Conservation (phyloP, 2,113 vertebrate species). For the Pseudois nayaur region DNA sequence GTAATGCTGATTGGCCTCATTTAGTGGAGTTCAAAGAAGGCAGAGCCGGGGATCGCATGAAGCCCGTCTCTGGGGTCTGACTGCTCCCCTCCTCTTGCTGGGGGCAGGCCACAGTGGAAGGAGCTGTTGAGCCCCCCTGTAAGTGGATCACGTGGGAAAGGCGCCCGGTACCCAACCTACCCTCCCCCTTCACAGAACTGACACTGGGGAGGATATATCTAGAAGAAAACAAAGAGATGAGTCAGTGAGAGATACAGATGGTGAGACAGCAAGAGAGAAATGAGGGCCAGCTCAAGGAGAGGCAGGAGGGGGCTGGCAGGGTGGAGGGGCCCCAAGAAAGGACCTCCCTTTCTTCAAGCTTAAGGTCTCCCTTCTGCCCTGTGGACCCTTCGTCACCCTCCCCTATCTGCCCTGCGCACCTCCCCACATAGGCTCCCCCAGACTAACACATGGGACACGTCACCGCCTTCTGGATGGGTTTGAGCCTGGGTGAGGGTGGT, state of each 20-base stretch:
- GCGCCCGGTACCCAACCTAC: not conserved
- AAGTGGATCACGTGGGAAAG: not conserved
- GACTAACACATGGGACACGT: rapidly evolving
- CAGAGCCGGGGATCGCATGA: conserved; percentile 57
- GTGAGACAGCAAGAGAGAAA: not conserved
- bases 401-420: not conserved
- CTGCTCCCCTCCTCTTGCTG: not conserved
- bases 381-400: too few species aligned
- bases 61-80: not conserved
- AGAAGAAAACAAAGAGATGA: not conserved
- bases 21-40: conserved; percentile 76
- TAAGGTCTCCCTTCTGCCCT: not conserved
- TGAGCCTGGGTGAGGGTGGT: not conserved
- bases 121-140: not conserved
- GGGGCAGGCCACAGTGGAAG: rapidly evolving
- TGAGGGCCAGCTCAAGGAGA: not conserved
- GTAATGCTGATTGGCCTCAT: conserved; percentile 78
- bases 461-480: not conserved
- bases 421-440: too few species aligned
- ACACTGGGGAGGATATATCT: not conserved
- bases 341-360: not conserved
- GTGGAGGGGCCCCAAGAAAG: not conserved
- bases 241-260: not conserved
- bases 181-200: too few species aligned
- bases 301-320: not conserved